phyloP scores from a whole-genome alignment of 2,113 vertebrate species.

The Ailurus styani region DNA sequence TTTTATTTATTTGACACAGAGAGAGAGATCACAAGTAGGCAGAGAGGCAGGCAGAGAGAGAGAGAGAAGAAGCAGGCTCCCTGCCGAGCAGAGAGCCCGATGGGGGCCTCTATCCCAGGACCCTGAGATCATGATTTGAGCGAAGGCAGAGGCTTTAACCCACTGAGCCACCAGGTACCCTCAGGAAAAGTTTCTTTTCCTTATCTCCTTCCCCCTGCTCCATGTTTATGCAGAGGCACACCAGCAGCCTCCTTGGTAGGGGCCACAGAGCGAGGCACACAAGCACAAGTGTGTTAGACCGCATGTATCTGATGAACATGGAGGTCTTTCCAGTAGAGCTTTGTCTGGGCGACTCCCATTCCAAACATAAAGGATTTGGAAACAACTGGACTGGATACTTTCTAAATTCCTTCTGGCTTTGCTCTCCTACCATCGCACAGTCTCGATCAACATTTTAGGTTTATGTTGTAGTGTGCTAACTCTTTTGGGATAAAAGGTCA shows the following conservation, averaged over 20 bases:
- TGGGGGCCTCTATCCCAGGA: too few relatives aligned
- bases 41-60: too few relatives aligned
- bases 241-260: background rate
- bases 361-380: background rate
- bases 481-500: background rate
- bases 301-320: background rate
- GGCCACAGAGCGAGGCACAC: background rate
- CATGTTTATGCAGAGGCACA: background rate
- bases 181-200: background rate
- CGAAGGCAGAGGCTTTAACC: too few relatives aligned
- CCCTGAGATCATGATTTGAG: too few relatives aligned
- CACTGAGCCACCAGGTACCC: too few relatives aligned
- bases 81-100: too few relatives aligned
- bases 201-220: background rate
- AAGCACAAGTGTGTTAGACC: background rate
- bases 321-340: background rate
- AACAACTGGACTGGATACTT: background rate
- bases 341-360: background rate
- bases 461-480: background rate
- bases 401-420: background rate
- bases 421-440: background rate
- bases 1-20: too few relatives aligned
- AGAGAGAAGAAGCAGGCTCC: too few relatives aligned
- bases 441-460: background rate
- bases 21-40: too few relatives aligned